These are phyloP conservation scores for Heterocephalus glaber DNA, from an alignment of 2,113 vertebrate species.

Conservation along the genomic window DNA sequence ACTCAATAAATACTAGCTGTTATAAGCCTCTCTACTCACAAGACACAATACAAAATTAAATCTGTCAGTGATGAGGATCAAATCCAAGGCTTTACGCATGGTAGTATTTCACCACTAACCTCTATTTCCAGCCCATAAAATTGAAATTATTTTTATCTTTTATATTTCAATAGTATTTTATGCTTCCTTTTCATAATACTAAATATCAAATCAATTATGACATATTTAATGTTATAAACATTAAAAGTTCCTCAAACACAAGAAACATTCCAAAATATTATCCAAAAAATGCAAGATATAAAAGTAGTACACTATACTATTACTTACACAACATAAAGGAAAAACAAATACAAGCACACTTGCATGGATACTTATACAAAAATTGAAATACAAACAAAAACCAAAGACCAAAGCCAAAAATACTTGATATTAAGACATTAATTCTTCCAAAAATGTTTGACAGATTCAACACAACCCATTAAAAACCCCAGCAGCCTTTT, in stretches of 20 bases:
- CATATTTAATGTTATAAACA: neutral
- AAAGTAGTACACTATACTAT: neutral
- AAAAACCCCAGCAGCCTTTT: neutral
- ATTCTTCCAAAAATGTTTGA: neutral
- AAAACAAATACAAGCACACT: neutral
- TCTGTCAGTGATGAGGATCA: neutral
- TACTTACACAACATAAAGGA: neutral
- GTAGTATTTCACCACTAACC: neutral
- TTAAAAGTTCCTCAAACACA: neutral
- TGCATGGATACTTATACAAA: neutral
- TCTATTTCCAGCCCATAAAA: neutral
- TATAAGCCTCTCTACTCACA: neutral
- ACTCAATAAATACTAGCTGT: neutral
- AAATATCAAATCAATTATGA: neutral
- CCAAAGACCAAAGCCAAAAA: neutral
- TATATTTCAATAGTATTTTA: neutral
- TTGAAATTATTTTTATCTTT: neutral
- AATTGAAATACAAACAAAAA: neutral
- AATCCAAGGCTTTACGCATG: neutral
- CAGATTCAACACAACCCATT: neutral
- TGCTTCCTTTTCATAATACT: neutral
- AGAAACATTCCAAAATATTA: slow-evolving; percentile 3
- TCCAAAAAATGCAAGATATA: neutral
- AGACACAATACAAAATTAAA: neutral
- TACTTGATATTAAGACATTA: neutral